Evolutionary conservation across 2,797 vertebrate genomes (phyloP), one percentile per base, ranked within the genome.

Genomic region (Pristis pectinata): DNA sequence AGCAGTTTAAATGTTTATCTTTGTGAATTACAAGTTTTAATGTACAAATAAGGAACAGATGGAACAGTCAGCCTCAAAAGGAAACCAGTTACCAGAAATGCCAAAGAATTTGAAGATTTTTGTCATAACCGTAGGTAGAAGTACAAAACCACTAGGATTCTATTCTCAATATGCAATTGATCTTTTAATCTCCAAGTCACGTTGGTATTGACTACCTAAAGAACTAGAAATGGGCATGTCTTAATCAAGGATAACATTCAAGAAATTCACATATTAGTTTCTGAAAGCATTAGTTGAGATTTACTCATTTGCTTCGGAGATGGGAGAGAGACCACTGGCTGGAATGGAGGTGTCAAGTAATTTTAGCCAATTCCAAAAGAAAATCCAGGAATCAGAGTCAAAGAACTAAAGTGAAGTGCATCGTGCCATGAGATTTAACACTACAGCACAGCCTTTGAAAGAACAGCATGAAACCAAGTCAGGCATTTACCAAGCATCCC

Each of bases 11-110:
- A 67, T 30, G 61, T 61, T 61, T 17, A 64, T 64, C n/a, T 37
- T 64, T 37, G 17, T 22, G 17, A 6, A 24, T 37, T 22, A 37
- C 2, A 37, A 37, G 56, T n/a, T 61, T 89, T 15, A 91, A 61
- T n/a, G 56, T 56, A 61, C 85, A 61, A 64, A 91, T 37, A 41
- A 91, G 22, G 61, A 64, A 24, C 87, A 91, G 87, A 91, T 91
- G 59, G 87, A 67, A 11, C 34, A 85, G 22, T 11, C 30, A 91
- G 22, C n/a, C 22, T 9, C 87, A 67, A 19, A 64, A 59, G 59
- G 41, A 61, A 64, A n/a, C n/a, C 59, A 64, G n/a, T 17, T 64
- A 91, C 34, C 61, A 91, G 61, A 67, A 64, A 61, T 59, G n/a
- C 30, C 41, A 91, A 24, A 13, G 19, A 67, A 91, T 91, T 41